Conservation (phyloP, 1,140 invertebrate species). For the Stegodyphus dumicola region DNA sequence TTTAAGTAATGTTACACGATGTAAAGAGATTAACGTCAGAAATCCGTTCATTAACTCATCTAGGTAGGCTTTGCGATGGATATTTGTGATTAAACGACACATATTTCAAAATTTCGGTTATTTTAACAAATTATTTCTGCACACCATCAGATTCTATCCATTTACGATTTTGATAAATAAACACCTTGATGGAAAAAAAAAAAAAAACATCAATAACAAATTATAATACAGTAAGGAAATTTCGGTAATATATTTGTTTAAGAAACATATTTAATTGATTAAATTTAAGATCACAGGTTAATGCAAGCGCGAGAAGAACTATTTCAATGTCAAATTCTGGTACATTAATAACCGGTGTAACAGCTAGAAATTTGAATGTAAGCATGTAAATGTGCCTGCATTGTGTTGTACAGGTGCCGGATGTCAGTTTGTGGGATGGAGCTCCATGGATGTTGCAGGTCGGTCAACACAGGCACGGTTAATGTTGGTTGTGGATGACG, state of each 20-base stretch:
- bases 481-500: background rate
- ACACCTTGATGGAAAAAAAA: no score
- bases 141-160: no score
- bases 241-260: background rate
- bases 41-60: no score
- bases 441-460: background rate
- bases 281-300: background rate
- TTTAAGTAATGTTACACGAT: no score
- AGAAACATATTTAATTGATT: background rate
- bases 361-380: background rate
- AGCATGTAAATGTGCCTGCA: background rate
- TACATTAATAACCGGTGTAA: conserved; percentile 5
- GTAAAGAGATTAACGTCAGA: no score
- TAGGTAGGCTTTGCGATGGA: no score
- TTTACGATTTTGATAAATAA: no score
- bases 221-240: background rate
- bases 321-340: background rate
- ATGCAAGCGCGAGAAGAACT: background rate
- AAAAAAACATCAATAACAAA: background rate
- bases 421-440: conserved; percentile 1
- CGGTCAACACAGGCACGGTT: background rate
- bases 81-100: no score
- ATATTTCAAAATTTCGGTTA: no score
- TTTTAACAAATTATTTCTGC: no score
- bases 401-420: background rate